A percentile compares a stretch with the other conserved stretches of the same genome.
Conservation (phyloP, 2,113 vertebrate species). For the Oncorhynchus mykiss region DNA sequence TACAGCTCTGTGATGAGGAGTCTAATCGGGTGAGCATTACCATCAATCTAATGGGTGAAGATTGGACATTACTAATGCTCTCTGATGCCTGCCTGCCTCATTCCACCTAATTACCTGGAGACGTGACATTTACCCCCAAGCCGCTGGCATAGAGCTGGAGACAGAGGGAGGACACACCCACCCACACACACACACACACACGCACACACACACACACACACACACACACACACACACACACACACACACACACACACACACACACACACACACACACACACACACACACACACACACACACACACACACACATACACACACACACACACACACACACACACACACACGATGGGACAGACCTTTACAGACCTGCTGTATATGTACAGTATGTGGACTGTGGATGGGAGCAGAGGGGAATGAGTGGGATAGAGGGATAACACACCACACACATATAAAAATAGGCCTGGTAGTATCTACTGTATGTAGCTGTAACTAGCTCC, state of each 20-base stretch:
- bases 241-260: constrained; percentile 10
- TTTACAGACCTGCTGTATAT: not conserved
- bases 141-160: constrained; percentile 32
- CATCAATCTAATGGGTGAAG: constrained; percentile 53
- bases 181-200: not conserved
- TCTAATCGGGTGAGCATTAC: constrained; percentile 48
- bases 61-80: constrained; percentile 50
- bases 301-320: constrained; percentile 17
- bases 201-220: constrained; percentile 15
- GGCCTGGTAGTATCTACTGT: no score
- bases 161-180: constrained; percentile 4
- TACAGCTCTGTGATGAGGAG: constrained; percentile 42
- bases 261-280: constrained; percentile 10
- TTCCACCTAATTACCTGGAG: constrained; percentile 44
- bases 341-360: not conserved
- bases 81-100: constrained; percentile 16
- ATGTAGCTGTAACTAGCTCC: not conserved
- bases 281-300: constrained; percentile 21
- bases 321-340: constrained; percentile 10
- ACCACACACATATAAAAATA: no score
- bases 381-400: not conserved
- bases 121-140: constrained; percentile 31
- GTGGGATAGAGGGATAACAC: no score
- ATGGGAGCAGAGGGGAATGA: no score
- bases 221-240: constrained; percentile 17